phyloP scores from a whole-genome alignment of 2,113 vertebrate genomes.

The Gobiocypris rarus region DNA sequence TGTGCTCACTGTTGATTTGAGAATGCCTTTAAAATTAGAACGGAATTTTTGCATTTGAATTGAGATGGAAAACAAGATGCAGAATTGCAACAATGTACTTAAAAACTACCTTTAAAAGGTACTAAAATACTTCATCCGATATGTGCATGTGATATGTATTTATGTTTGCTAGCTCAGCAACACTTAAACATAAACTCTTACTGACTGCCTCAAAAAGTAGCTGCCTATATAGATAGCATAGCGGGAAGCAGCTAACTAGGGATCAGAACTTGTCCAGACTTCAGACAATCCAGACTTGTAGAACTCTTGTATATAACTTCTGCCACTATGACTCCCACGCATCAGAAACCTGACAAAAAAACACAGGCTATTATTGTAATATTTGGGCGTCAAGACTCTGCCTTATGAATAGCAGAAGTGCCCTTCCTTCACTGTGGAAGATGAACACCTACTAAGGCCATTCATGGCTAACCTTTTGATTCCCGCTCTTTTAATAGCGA shows the following conservation, averaged over 20 bases:
- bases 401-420: neutral
- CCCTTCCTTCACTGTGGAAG: neutral
- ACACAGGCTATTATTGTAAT: slow-evolving; percentile 23
- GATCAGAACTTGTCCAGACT: too few species aligned
- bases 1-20: neutral
- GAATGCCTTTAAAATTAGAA: neutral
- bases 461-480: slow-evolving; percentile 27
- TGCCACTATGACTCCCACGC: slow-evolving; percentile 11
- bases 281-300: slow-evolving; percentile 26
- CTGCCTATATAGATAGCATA: neutral
- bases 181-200: neutral
- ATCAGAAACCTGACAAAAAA: slow-evolving; percentile 29
- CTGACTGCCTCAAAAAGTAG: neutral
- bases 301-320: slow-evolving; percentile 14
- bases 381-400: neutral
- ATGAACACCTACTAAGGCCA: slow-evolving; percentile 19
- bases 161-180: slow-evolving; percentile 1
- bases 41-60: neutral
- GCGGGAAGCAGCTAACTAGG: neutral
- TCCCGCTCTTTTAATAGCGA: slow-evolving; percentile 19
- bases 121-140: neutral
- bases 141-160: neutral
- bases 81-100: neutral
- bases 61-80: neutral
- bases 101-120: neutral